phyloP scores from a whole-genome alignment of 2,113 vertebrate genomes.

The Ptilonorhynchus violaceus region DNA sequence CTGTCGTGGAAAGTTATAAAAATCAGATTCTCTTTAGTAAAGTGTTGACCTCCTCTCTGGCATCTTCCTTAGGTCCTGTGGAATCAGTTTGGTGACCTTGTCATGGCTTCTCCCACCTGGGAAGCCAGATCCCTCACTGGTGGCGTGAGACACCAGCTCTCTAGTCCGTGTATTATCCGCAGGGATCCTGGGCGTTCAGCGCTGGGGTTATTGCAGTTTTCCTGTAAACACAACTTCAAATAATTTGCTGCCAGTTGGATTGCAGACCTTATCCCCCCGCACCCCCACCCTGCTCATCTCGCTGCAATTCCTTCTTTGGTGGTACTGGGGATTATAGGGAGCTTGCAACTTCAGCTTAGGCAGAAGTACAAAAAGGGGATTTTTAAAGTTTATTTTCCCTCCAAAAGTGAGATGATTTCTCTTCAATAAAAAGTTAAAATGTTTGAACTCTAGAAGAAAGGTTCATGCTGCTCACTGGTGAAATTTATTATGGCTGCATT shows the following conservation, averaged over 20 bases:
- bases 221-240: constrained; percentile 54
- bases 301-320: constrained; percentile 71
- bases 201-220: constrained; percentile 29
- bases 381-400: constrained; percentile 40
- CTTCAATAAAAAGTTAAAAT: constrained; percentile 26
- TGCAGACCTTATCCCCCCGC: constrained; percentile 15
- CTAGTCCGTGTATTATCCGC: not conserved
- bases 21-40: not conserved
- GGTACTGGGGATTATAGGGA: constrained; percentile 47
- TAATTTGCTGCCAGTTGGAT: constrained; percentile 61
- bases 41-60: not conserved
- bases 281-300: not conserved
- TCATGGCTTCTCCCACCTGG: not conserved
- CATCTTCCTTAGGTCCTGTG: not conserved
- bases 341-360: constrained; percentile 26
- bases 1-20: not conserved
- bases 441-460: constrained; percentile 18
- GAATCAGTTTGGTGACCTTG: not conserved
- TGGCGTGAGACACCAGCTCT: not conserved
- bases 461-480: not conserved
- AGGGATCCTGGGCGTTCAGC: constrained; percentile 32
- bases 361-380: not conserved
- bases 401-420: not conserved
- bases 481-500: not conserved
- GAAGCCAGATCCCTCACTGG: not conserved